These are phyloP conservation scores for Hedya salicella DNA, from an alignment of 2,888 invertebrate species.

Conservation along the genomic window DNA sequence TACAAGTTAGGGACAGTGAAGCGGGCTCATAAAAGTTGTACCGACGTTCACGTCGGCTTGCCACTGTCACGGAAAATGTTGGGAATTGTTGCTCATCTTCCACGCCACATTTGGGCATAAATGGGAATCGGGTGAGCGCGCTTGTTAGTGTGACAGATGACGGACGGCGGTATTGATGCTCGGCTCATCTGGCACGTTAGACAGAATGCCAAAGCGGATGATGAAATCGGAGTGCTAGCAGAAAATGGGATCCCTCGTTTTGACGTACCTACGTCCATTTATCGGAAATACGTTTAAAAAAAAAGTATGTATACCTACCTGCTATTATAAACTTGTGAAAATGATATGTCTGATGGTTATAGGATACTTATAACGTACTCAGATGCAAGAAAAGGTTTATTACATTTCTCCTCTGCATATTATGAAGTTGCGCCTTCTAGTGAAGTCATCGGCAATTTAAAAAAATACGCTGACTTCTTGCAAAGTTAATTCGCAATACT, in stretches of 20 bases:
- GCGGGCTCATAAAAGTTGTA: slow-evolving; percentile 77
- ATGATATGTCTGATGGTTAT: too few species aligned
- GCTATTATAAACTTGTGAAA: too few species aligned
- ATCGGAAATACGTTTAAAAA: too few species aligned
- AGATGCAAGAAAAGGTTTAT: too few species aligned
- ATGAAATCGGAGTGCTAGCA: slow-evolving; percentile 9
- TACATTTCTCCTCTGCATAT: too few species aligned
- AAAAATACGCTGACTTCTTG: not conserved
- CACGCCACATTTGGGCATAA: slow-evolving; percentile 38
- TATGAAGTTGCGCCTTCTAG: too few species aligned
- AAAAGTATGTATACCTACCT: too few species aligned
- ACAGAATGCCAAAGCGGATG: not conserved
- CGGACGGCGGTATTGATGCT: slow-evolving; percentile 25
- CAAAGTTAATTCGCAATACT: too few species aligned
- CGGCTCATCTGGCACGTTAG: slow-evolving; percentile 3
- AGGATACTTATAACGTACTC: too few species aligned
- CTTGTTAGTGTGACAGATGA: slow-evolving; percentile 38
- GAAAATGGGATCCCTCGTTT: not conserved
- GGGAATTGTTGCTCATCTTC: slow-evolving; percentile 56
- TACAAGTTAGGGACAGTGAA: slow-evolving; percentile 48
- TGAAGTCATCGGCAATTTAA: not conserved
- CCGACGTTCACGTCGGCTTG: slow-evolving; percentile 55
- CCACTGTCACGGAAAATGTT: slow-evolving; percentile 59
- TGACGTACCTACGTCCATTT: not conserved
- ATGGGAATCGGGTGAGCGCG: slow-evolving; percentile 20